Base-by-base conservation (phyloP, 2,888 invertebrate genomes). In the Nemotelus pantherinus region DNA sequence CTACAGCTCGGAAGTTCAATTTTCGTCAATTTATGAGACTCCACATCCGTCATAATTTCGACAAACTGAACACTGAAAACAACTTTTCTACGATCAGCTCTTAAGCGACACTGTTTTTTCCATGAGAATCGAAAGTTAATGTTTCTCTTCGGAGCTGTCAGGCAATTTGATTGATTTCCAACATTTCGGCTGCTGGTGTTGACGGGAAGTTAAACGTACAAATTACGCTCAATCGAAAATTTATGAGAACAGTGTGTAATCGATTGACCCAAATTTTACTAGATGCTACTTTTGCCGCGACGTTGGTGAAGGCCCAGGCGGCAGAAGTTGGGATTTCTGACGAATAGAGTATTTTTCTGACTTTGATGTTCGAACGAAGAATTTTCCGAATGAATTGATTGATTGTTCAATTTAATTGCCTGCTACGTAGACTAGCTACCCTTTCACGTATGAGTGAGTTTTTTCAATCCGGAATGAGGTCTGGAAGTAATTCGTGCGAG, bases 401-500 rank as follows among this genome's bases (percentile, higher is more conserved):
- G 74, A 74, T 60, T 74, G 74, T 74, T 9, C 48, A 74, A 60
- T 60, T 60, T 74, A 74, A 74, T 74, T 74, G 74, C 60, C 74
- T 60, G 60, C 74, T 63, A 74, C 25, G 25, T 25, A 25, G 25
- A 25, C 25, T 25, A 53, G 60, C 63, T 60, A 55, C 72, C 74
- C 74, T 74, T 74, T 50, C 6, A 60, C 74, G 74, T 63, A 47
- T 63, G 48, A 74, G 39, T 74, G 60, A 48, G 45, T 63, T 74
- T 70, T 74, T 48, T 41, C n/a, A 45, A 25, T 65, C 25, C 10
- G 65, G 47, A 43, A 4, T n/a, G 3, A 65, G 45, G 25, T 9
- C 10, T 45, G 65, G 47, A 47, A n/a, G 47, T 47, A 45, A 65
- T 65, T 7, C 47, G 25, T 57, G 57, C 25, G 41, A 63, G 44